Percentiles rank a stretch among this genome's conserved stretches.
Evolutionary conservation across 35 echinoderm and acorn worm genomes (phyloP).

Genomic region (Heliocidaris tuberculata): DNA sequence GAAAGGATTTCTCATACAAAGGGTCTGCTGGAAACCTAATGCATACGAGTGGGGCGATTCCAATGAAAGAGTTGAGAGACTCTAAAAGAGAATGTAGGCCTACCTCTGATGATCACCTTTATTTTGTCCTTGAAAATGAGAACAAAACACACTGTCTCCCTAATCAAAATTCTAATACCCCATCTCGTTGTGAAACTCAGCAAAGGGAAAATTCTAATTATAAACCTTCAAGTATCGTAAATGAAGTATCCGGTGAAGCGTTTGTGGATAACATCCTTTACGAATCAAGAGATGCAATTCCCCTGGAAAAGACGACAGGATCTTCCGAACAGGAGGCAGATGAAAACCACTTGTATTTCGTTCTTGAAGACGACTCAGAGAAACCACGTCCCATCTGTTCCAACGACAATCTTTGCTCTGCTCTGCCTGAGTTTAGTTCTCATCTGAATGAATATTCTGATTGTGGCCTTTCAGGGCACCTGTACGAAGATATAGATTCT

Average conservation of each 20-base stretch:
- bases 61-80: neutral
- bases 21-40: neutral
- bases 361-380: neutral
- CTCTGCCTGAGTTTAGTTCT: neutral
- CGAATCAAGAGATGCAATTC: neutral
- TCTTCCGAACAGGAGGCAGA: neutral
- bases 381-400: too few relatives aligned
- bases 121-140: neutral
- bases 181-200: neutral
- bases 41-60: neutral
- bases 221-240: neutral
- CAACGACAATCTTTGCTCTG: neutral
- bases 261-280: neutral
- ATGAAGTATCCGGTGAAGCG: neutral
- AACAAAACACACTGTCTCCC: neutral
- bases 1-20: neutral
- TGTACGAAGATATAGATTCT: neutral
- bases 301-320: neutral
- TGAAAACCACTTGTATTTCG: neutral
- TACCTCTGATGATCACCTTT: neutral
- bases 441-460: neutral
- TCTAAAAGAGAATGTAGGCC: too few relatives aligned
- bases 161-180: neutral
- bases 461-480: neutral
- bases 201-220: neutral